Evolutionary conservation across 2,888 invertebrate species (phyloP).

Genomic region (Phytoseiulus persimilis): DNA sequence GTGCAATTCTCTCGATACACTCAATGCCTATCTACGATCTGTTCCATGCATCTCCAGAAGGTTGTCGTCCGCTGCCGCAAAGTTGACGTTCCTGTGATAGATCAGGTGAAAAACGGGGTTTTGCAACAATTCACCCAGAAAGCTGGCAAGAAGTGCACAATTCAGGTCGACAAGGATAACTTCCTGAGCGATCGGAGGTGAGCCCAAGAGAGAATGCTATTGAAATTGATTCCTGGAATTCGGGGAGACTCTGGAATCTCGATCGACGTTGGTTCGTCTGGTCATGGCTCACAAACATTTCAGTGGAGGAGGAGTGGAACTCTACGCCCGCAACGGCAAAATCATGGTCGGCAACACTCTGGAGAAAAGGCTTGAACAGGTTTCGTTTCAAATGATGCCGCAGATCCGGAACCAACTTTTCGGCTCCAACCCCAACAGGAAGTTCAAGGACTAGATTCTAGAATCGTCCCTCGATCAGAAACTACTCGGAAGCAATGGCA

Average conservation of each 20-base stretch:
- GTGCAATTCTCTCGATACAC: no score
- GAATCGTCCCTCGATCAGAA: background rate
- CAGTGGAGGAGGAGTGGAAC: constrained; percentile 82
- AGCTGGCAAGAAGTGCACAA: constrained; percentile 63
- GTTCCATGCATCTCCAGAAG: constrained; percentile 48
- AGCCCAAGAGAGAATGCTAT: background rate
- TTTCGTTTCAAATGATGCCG: constrained; percentile 63
- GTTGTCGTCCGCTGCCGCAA: constrained; percentile 73
- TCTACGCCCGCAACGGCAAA: constrained; percentile 68
- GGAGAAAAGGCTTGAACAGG: constrained; percentile 75
- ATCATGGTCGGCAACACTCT: constrained; percentile 85
- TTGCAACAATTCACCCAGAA: constrained; percentile 61
- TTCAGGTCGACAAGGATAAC: constrained; percentile 69
- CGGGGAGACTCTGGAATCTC: no score
- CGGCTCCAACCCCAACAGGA: constrained; percentile 89
- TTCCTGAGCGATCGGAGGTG: constrained; percentile 55
- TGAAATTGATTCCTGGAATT: background rate
- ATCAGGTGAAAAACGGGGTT: constrained; percentile 58
- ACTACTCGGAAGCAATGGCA: no score
- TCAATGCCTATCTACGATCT: no score
- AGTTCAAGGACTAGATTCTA: constrained; percentile 69
- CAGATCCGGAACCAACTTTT: constrained; percentile 89
- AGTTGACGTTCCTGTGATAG: constrained; percentile 66
- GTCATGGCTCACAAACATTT: no score
- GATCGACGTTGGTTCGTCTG: no score